Evolutionary conservation across 2,888 invertebrate species (phyloP).

Genomic region (Eristalinus sepulchralis): DNA sequence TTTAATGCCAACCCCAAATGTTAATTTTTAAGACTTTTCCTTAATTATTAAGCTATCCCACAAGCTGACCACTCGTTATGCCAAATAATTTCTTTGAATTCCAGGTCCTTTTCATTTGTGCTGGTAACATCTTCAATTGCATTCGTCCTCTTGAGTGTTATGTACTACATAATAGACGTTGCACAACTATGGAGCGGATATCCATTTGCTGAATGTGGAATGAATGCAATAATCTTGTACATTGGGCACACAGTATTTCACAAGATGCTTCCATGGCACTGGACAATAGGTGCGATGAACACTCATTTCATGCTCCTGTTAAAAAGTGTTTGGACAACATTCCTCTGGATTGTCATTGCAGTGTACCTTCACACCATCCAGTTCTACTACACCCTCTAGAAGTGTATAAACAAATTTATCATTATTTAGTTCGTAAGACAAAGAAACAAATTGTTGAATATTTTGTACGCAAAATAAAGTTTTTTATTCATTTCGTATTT

Average conservation of each 20-base stretch:
- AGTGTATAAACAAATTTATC: background rate
- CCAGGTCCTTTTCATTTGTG: constrained; percentile 89
- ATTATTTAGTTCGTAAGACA: background rate
- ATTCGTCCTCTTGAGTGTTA: constrained; percentile 86
- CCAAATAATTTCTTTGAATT: background rate
- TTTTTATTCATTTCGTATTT: constrained; percentile 21
- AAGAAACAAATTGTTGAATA: background rate
- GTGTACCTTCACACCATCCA: constrained; percentile 88
- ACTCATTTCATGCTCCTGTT: constrained; percentile 87
- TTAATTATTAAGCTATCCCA: background rate
- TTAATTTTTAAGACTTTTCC: constrained; percentile 76
- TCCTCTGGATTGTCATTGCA: constrained; percentile 91
- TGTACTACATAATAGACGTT: constrained; percentile 91
- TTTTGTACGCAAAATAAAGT: constrained; percentile 48
- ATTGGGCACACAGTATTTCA: constrained; percentile 91
- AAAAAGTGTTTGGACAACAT: constrained; percentile 91
- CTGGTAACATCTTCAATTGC: constrained; percentile 90
- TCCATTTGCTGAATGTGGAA: constrained; percentile 95
- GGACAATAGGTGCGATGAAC: constrained; percentile 86
- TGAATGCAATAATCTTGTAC: constrained; percentile 95
- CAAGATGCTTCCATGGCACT: constrained; percentile 90
- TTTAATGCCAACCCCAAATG: too few species aligned
- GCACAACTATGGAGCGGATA: constrained; percentile 89
- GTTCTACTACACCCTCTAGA: constrained; percentile 77
- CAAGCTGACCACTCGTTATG: background rate